These are phyloP conservation scores for Bos javanicus DNA, from an alignment of 2,113 vertebrate genomes.

Conservation along the genomic window DNA sequence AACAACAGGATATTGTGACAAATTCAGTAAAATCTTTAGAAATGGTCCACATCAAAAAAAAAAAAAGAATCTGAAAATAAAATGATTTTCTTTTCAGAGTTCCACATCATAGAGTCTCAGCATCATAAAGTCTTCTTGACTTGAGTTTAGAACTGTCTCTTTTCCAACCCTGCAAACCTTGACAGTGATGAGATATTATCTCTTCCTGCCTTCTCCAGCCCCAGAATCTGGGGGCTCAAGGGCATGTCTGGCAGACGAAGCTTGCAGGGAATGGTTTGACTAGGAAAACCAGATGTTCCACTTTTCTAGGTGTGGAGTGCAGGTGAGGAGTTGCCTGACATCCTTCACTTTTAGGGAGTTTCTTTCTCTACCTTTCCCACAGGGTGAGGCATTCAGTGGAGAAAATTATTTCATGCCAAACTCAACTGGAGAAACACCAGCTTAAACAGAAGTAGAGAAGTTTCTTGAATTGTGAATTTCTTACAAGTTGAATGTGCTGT, in stretches of 20 bases:
- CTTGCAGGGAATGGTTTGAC: neutral
- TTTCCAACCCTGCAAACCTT: neutral
- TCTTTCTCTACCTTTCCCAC: neutral
- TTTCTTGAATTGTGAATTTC: neutral
- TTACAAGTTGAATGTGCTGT: neutral
- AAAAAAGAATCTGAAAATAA: neutral
- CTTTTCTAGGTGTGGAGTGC: neutral
- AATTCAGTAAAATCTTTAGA: neutral
- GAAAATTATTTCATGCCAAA: neutral
- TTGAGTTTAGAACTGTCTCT: neutral
- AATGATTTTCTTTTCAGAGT: neutral
- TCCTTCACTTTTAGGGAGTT: neutral
- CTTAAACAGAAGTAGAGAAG: neutral
- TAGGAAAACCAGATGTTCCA: conserved; percentile 2
- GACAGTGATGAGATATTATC: neutral
- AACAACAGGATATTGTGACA: neutral
- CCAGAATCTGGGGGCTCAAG: neutral
- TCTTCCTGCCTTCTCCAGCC: neutral
- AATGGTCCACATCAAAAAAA: neutral
- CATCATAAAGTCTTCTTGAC: neutral
- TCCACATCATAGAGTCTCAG: neutral
- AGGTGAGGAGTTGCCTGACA: neutral
- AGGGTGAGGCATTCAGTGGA: neutral
- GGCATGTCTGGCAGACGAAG: neutral
- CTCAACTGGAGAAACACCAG: neutral